Evolutionary conservation across 23 tunicate species (phyloP).

Genomic region (Corella eumyota): DNA sequence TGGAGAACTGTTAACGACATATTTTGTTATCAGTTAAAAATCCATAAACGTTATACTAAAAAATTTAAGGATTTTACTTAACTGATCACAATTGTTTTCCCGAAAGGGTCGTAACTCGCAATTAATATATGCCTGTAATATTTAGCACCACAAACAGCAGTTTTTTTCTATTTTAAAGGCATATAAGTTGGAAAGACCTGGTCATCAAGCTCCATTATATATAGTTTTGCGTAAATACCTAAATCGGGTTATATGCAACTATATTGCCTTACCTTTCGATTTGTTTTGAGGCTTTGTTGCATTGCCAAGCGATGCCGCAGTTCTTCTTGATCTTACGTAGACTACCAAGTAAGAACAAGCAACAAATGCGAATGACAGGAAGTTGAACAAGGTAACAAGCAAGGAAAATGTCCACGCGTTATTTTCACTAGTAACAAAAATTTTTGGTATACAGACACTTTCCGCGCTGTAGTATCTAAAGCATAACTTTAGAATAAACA

Average conservation of each 20-base stretch:
- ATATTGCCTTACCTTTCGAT: neutral
- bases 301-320: neutral
- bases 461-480: conserved; percentile 63
- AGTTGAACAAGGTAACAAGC: conserved; percentile 33
- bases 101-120: too few relatives aligned
- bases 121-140: too few relatives aligned
- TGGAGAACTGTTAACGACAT: conserved; percentile 5
- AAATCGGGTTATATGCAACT: too few relatives aligned
- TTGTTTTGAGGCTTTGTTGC: neutral
- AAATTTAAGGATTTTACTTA: too few relatives aligned
- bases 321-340: conserved; percentile 4
- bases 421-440: conserved; percentile 36
- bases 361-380: conserved; percentile 42
- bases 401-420: conserved; percentile 42
- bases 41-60: too few relatives aligned
- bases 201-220: too few relatives aligned
- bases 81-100: too few relatives aligned
- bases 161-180: too few relatives aligned
- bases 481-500: neutral
- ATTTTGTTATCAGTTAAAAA: too few relatives aligned
- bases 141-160: too few relatives aligned
- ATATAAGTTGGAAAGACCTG: too few relatives aligned
- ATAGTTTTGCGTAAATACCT: too few relatives aligned
- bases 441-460: conserved; percentile 67
- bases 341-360: conserved; percentile 31